Evolutionary conservation across 2,888 invertebrate species (phyloP), one percentile per base, ranked within the genome.

Genomic region (Ryuthela nishihirai): DNA sequence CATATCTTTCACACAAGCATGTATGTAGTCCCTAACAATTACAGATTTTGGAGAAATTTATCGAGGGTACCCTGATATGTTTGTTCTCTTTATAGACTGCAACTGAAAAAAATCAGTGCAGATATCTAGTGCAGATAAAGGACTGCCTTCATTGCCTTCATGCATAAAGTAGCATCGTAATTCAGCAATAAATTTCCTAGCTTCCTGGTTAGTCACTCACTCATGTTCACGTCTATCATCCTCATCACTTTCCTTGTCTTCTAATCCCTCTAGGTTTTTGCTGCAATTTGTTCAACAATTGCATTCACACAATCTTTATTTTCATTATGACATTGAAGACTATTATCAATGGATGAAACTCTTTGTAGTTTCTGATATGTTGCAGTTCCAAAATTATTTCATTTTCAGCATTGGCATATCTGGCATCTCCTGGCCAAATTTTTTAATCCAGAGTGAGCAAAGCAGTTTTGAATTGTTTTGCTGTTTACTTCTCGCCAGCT

Each of bases 41-140:
- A 12, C 17, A 9, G 1, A 38, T 17, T 10, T 38, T 38, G 38
- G 12, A 17, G 38, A 38, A 38, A 38, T 38, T 38, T 38, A 38
- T 38, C n/a, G 38, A 38, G 17, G 7, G 17, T 10, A 38, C 17
- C 38, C n/a, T 29, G 29, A 9, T n/a, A 29, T 29, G 15, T 15
- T 24, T 29, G 29, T 29, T 45, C 23, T 47, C 47, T 47, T 47
- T 9, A 43, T 15, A n/a, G 47, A 39, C 38, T 47, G 47, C 17
- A 39, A 44, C 21, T 47, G 39, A 42, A 47, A 15, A 47, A 47
- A 47, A 42, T 47, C 39, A 42, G 47, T 42, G 23, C 15, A 47
- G 39, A 43, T 39, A 24, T 47, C 24, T 23, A 47, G 12, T 39
- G 47, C 38, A 47, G 39, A 38, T 47, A 47, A 21, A 12, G 47